These are phyloP conservation scores for Heterohyrax brucei DNA, from an alignment of 2,797 vertebrate species.

Conservation along the genomic window DNA sequence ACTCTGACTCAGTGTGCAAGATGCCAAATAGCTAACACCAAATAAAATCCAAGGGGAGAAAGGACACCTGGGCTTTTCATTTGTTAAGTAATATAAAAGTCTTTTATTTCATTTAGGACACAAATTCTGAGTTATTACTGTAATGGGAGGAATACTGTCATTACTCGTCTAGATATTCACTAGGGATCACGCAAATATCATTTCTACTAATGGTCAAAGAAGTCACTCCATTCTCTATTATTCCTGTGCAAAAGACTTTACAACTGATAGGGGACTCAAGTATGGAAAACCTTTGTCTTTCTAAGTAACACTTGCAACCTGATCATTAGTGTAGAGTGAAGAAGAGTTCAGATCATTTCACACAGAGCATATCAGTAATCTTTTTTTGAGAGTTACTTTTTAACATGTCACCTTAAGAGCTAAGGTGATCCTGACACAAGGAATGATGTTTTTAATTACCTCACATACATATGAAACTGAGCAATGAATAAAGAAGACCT, in stretches of 20 bases:
- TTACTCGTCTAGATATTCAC: constrained; percentile 6
- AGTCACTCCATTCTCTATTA: neutral
- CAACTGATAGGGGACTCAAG: constrained; percentile 23
- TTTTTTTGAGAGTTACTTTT: neutral
- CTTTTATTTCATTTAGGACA: constrained; percentile 19
- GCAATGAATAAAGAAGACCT: no score
- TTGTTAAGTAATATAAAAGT: constrained; percentile 50
- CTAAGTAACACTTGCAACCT: neutral
- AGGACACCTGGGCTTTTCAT: constrained; percentile 6
- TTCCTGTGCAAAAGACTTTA: constrained; percentile 7
- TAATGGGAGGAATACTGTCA: constrained; percentile 34
- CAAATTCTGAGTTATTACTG: neutral
- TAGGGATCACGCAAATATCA: neutral
- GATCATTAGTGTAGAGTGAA: constrained; percentile 4
- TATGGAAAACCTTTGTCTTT: neutral
- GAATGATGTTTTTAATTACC: no score
- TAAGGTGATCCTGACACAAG: no score
- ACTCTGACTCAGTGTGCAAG: constrained; percentile 19
- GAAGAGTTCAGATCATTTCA: constrained; percentile 17
- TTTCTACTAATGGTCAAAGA: neutral
- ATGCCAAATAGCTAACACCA: constrained; percentile 16
- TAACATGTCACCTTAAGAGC: no score
- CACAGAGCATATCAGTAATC: neutral
- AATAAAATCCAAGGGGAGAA: constrained; percentile 24
- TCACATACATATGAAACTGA: no score